Percentiles rank a stretch among this genome's conserved stretches.
These are phyloP conservation scores for Phalangium opilio DNA, from an alignment of 2,888 invertebrate genomes.

Conservation along the genomic window DNA sequence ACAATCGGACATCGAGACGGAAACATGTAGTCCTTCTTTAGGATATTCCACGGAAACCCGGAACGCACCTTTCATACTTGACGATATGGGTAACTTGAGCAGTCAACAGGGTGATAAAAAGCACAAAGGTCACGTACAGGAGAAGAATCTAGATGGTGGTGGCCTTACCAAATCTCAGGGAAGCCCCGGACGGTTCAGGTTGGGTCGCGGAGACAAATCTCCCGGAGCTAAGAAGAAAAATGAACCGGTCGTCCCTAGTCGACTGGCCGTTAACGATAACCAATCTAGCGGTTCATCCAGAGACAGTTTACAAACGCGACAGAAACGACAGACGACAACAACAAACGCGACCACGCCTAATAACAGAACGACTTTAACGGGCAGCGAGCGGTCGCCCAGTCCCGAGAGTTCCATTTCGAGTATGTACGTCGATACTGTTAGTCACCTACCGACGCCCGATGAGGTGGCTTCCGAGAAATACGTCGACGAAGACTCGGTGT, in stretches of 20 bases:
- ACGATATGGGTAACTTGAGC: constrained; percentile 13
- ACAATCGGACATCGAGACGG: too few relatives aligned
- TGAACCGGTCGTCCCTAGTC: neutral
- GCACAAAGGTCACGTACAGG: constrained; percentile 1
- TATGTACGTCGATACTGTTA: constrained; percentile 16
- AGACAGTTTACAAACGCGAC: neutral
- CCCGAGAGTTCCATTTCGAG: constrained; percentile 17
- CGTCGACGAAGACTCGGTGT: constrained; percentile 4
- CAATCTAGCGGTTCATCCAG: neutral
- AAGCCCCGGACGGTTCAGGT: constrained; percentile 7
- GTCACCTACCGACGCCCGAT: constrained; percentile 15
- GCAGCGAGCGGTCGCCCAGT: constrained; percentile 11
- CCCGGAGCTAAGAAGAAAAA: constrained; percentile 1
- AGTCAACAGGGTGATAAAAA: constrained; percentile 16
- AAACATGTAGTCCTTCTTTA: too few relatives aligned
- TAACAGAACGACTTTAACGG: too few relatives aligned
- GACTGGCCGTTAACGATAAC: neutral
- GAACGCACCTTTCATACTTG: neutral
- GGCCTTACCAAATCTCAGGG: too few relatives aligned
- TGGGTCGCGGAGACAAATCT: constrained; percentile 9
- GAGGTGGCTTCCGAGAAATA: neutral
- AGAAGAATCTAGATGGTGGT: too few relatives aligned
- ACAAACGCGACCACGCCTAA: neutral
- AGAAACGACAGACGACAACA: neutral
- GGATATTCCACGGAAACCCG: too few relatives aligned